Evolutionary conservation across 2,888 invertebrate species (phyloP).

Genomic region (Pyralis farinalis): DNA sequence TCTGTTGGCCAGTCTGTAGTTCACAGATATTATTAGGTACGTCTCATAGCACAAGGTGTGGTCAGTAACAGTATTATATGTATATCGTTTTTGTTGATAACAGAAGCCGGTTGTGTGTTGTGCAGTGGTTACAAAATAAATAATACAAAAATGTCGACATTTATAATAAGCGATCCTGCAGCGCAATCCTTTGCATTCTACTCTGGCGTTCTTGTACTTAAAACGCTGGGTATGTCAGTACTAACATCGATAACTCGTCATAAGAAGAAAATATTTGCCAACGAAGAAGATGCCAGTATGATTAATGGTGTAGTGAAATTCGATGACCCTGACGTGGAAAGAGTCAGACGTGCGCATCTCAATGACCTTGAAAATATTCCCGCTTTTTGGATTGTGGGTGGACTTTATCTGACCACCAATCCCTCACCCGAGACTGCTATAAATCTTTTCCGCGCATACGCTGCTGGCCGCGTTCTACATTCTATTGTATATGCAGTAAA

Average conservation of each 20-base stretch:
- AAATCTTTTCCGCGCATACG: conserved; percentile 55
- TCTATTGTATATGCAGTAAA: conserved; percentile 22
- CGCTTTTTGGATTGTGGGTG: conserved; percentile 73
- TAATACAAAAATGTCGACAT: neutral
- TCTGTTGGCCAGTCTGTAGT: too few species aligned
- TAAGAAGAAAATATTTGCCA: conserved; percentile 19
- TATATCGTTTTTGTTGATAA: too few species aligned
- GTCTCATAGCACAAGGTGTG: too few species aligned
- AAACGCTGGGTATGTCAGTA: conserved; percentile 16
- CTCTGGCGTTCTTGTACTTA: conserved; percentile 28
- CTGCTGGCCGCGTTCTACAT: conserved; percentile 71
- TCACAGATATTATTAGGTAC: too few species aligned
- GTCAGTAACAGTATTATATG: too few species aligned
- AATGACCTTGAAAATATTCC: conserved; percentile 85
- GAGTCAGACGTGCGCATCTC: conserved; percentile 72
- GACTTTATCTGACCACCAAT: conserved; percentile 64
- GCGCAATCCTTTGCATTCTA: conserved; percentile 49
- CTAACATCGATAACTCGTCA: conserved; percentile 14
- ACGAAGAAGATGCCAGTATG: conserved; percentile 18
- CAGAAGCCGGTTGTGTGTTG: too few species aligned
- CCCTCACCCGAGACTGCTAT: conserved; percentile 9
- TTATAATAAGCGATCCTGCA: conserved; percentile 37
- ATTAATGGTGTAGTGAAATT: conserved; percentile 9
- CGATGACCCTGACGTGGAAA: conserved; percentile 36
- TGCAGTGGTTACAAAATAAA: too few species aligned